These are phyloP conservation scores for Cheilosia vernalis DNA, from an alignment of 2,888 invertebrate species.

Conservation along the genomic window DNA sequence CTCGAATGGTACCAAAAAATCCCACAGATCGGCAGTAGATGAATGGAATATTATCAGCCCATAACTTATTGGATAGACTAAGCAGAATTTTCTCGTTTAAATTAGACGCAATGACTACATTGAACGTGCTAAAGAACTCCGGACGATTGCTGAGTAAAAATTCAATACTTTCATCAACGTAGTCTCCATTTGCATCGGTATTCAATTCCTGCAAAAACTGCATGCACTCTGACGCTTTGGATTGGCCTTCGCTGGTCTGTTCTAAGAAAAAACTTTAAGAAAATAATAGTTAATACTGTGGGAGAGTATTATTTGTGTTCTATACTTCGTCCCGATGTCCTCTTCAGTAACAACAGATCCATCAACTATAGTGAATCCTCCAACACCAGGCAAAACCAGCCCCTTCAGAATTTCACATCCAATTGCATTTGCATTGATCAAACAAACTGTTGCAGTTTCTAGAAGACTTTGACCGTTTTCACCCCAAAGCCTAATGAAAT, in stretches of 20 bases:
- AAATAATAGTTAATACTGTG: not conserved
- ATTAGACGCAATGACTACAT: slow-evolving; percentile 87
- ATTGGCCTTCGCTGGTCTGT: slow-evolving; percentile 90
- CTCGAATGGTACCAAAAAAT: slow-evolving; percentile 94
- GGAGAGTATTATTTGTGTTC: not conserved
- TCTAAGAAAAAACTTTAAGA: slow-evolving; percentile 93
- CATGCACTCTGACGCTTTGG: slow-evolving; percentile 92
- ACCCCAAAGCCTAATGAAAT: slow-evolving; percentile 93
- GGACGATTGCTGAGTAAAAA: slow-evolving; percentile 93
- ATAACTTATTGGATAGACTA: slow-evolving; percentile 90
- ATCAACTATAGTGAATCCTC: slow-evolving; percentile 96
- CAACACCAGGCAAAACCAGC: slow-evolving; percentile 96
- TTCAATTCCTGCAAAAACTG: slow-evolving; percentile 94
- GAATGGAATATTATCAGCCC: slow-evolving; percentile 93
- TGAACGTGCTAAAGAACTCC: slow-evolving; percentile 94
- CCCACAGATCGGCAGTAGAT: slow-evolving; percentile 95
- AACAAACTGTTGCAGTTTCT: slow-evolving; percentile 94
- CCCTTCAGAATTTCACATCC: slow-evolving; percentile 98
- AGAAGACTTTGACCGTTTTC: slow-evolving; percentile 97
- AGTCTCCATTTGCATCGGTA: slow-evolving; percentile 95
- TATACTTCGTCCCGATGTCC: slow-evolving; percentile 95
- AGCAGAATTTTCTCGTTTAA: slow-evolving; percentile 85
- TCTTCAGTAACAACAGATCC: slow-evolving; percentile 92
- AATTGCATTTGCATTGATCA: slow-evolving; percentile 96
- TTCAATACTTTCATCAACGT: slow-evolving; percentile 94